Percentiles rank a stretch among this genome's conserved stretches.
Conservation (phyloP, 1,140 invertebrate genomes). For the Nasonia vitripennis region DNA sequence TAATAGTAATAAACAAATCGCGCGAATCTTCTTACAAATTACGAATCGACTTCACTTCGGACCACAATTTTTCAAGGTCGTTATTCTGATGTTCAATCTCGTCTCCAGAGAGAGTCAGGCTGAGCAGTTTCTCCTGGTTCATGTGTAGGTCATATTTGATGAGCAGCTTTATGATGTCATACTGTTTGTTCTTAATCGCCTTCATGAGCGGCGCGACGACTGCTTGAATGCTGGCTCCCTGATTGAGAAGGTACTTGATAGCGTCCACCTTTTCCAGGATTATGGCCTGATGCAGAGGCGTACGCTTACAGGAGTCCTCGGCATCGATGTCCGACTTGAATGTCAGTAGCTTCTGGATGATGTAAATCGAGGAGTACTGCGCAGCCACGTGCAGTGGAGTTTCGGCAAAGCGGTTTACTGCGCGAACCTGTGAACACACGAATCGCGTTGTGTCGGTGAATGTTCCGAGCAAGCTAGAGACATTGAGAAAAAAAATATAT, state of each 20-base stretch:
- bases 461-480: no score
- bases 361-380: neutral
- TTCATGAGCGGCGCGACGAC: neutral
- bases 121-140: neutral
- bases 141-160: neutral
- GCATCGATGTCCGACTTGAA: neutral
- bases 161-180: neutral
- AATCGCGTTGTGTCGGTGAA: no score
- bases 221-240: neutral
- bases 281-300: constrained; percentile 10
- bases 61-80: neutral
- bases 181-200: neutral
- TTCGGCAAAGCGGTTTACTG: neutral
- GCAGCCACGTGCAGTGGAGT: neutral
- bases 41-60: neutral
- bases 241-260: neutral
- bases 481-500: no score
- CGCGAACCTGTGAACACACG: neutral
- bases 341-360: neutral
- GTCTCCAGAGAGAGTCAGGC: neutral
- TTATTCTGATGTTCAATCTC: neutral
- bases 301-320: neutral
- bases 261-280: neutral
- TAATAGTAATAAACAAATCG: neutral
- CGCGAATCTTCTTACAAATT: neutral